Percentiles rank a stretch among this genome's conserved stretches.
phyloP scores from a whole-genome alignment of 64 coral and sea anemone species.

The Pocillopora damicornis region DNA sequence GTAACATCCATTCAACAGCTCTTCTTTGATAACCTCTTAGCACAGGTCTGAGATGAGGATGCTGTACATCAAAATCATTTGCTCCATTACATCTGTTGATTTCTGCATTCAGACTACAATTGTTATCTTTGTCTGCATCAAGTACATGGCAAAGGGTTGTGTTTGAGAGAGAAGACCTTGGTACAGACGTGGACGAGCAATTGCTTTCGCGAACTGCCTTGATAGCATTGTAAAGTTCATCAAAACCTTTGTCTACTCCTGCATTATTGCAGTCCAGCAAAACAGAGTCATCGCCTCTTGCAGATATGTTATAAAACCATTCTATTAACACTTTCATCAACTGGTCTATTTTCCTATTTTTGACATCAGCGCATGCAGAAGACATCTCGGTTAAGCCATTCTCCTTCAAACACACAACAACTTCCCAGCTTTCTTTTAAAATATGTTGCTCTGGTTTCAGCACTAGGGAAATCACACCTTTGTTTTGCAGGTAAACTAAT shows the following conservation, averaged over 20 bases:
- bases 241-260: conserved; percentile 33
- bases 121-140: background rate
- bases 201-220: conserved; percentile 41
- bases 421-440: conserved; percentile 51
- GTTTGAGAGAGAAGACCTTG: background rate
- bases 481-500: conserved; percentile 66
- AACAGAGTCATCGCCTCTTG: background rate
- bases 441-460: conserved; percentile 13
- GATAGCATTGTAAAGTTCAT: conserved; percentile 65
- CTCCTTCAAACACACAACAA: conserved; percentile 67
- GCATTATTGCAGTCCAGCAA: background rate
- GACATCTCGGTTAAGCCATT: conserved; percentile 34
- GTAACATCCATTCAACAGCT: conserved; percentile 81
- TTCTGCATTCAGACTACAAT: background rate
- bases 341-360: conserved; percentile 53
- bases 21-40: conserved; percentile 77
- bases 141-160: background rate
- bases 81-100: background rate
- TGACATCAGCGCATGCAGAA: conserved; percentile 67
- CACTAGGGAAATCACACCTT: conserved; percentile 52
- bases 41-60: conserved; percentile 65
- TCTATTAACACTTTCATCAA: conserved; percentile 66
- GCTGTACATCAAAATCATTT: conserved; percentile 43
- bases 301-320: conserved; percentile 43
- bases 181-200: background rate